Base-by-base conservation (phyloP, 1,140 invertebrate species). In the Hycleus phaleratus region DNA sequence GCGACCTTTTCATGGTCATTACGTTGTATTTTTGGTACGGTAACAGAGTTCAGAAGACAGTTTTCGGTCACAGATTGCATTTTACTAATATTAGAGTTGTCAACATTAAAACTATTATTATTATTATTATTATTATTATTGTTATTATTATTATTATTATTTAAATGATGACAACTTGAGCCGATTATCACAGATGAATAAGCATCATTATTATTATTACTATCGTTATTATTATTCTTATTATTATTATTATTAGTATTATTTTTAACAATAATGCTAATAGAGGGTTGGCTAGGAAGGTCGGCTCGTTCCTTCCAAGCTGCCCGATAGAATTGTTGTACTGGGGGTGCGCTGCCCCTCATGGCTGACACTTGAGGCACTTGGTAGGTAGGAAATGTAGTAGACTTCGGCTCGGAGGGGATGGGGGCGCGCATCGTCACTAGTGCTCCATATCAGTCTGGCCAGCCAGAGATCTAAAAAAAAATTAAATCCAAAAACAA, bases 181-280 rank as follows among this genome's bases (percentile, higher is more conserved):
- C 83, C 83, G 79, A 80, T 79, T 86, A 86, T 87, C 84, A 87
- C 84, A 86, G 84, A 83, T 77, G 75, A 70, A 56, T 58, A 38
- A 46, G 38, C 52, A 26, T 26, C 45, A 42, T 42, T 11, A 42
- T 42, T 42, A 42, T 42, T 11, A 8, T 42, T 42, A 42, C 10
- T 11, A 42, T n/a, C 9, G 10, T 42, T 42, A 42, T 10, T 42
- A n/a, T 42, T 42, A n/a, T n/a, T 42, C 3, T 42, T 42, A 9
- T 42, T 42, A 11, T 42, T 42, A 42, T 10, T 42, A 11, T 4
- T 42, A n/a, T 10, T 11, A 42, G 40, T 42, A n/a, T n/a, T n/a
- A 42, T 42, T 42, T 42, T 42, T 42, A 48, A 32, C 32, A 32
- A 32, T 32, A 32, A 32, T 32, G 32, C 32, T 32, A 32, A 32